Conservation (phyloP, 2,113 vertebrate genomes). For the Probosciger aterrimus region DNA sequence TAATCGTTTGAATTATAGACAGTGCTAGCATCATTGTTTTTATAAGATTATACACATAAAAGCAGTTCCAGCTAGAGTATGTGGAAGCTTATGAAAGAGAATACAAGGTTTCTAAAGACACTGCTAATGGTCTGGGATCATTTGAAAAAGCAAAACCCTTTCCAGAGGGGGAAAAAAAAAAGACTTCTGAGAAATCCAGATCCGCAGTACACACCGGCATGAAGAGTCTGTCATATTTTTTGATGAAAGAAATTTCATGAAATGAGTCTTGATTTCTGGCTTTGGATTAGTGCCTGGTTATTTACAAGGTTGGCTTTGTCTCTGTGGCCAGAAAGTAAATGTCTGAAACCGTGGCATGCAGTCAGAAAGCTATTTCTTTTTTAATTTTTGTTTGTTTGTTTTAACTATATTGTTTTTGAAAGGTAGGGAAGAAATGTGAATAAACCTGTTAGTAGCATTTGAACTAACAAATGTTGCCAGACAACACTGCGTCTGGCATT, state of each 20-base stretch:
- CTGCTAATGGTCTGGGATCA: neutral
- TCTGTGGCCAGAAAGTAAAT: neutral
- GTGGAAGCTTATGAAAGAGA: neutral
- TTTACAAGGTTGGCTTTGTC: neutral
- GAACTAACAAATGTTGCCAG: neutral
- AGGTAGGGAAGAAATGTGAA: neutral
- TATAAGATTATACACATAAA: neutral
- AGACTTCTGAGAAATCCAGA: neutral
- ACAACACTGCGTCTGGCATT: neutral
- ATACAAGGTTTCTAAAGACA: neutral
- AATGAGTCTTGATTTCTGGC: neutral
- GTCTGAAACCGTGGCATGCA: neutral
- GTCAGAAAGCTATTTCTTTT: neutral
- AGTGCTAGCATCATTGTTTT: neutral
- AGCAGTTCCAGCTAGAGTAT: neutral
- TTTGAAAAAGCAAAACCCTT: neutral
- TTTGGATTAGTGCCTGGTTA: neutral
- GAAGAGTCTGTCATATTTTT: neutral
- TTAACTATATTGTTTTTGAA: neutral
- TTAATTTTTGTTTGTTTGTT: no score
- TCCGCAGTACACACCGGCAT: neutral
- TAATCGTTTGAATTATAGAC: constrained; percentile 42
- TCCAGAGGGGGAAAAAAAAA: rapidly evolving
- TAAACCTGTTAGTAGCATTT: neutral
- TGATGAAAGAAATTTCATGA: neutral